phyloP scores from a whole-genome alignment of 1,140 invertebrate species.

The Mamestra configurata region DNA sequence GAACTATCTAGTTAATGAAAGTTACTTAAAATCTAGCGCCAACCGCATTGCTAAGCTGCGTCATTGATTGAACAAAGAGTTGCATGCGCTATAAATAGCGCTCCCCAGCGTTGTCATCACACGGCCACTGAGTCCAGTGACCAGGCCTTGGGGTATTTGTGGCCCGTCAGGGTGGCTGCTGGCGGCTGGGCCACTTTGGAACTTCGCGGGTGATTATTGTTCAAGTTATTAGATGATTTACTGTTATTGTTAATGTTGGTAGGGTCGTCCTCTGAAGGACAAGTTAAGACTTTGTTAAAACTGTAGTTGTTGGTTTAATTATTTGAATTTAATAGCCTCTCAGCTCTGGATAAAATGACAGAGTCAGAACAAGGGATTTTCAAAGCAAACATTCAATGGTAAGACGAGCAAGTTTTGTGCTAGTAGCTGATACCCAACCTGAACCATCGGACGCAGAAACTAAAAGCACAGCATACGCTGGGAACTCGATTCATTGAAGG shows the following conservation, averaged over 20 bases:
- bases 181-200: neutral
- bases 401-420: no score
- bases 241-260: neutral
- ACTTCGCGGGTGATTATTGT: neutral
- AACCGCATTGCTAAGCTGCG: neutral
- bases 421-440: no score
- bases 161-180: neutral
- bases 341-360: no score
- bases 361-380: no score
- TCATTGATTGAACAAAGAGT: constrained; percentile 7
- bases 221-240: neutral
- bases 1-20: neutral
- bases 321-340: no score
- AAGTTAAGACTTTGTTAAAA: neutral
- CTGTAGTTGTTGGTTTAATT: no score
- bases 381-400: no score
- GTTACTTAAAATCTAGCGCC: neutral
- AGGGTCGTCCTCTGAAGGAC: neutral
- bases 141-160: constrained; percentile 46
- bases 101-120: constrained; percentile 17
- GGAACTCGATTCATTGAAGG: no score
- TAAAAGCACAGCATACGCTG: no score
- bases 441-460: no score
- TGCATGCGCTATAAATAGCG: constrained; percentile 9
- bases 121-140: constrained; percentile 45